Base-by-base conservation (phyloP, 1,140 invertebrate genomes). In the Drosophila baimaii region DNA sequence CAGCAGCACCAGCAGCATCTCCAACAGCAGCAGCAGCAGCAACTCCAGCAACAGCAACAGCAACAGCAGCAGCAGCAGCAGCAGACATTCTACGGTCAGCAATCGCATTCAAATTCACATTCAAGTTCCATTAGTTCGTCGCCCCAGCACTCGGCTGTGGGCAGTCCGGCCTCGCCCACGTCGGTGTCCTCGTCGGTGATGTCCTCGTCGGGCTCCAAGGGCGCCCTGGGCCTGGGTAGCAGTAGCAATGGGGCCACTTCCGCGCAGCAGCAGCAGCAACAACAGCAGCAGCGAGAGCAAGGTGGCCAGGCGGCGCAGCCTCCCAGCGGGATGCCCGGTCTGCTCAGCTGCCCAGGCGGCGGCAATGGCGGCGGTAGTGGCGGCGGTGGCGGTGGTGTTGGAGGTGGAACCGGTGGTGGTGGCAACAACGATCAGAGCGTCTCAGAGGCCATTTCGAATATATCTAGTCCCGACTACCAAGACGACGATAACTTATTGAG, bases 401-500 rank as follows among this genome's bases (percentile, higher is more conserved):
- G 72, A 63, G 62, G 64, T 71, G 58, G 44, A 21, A 51, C 17
- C 61, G 65, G 72, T 76, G 81, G 75, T 65, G 64, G 52, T 62
- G 73, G 69, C 71, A 78, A 83, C 72, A 94, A 94, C 57, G 95
- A 95, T 90, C 93, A 94, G 90, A 96, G 95, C 86, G 94, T 96
- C 74, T 96, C 95, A 31, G 95, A 96, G 93, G 96, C 96, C 10
- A 95, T 97, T 79, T 97, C 96, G 68, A 97, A 97, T 93, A 97
- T 97, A 92, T 96, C 95, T 73, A 97, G 96, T 93, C 96, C 96
- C 33, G 96, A 97, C 92, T 97, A 96, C 92, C 96, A 96, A 92
- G 96, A 97, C 89, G 95, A 95, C 89, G 91, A 92, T 91, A 92
- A 92, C 56, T 92, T 92, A 88, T 82, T 92, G 57, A 92, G 91